Conservation (phyloP, 2,797 vertebrate species). For the Peromyscus eremicus region DNA sequence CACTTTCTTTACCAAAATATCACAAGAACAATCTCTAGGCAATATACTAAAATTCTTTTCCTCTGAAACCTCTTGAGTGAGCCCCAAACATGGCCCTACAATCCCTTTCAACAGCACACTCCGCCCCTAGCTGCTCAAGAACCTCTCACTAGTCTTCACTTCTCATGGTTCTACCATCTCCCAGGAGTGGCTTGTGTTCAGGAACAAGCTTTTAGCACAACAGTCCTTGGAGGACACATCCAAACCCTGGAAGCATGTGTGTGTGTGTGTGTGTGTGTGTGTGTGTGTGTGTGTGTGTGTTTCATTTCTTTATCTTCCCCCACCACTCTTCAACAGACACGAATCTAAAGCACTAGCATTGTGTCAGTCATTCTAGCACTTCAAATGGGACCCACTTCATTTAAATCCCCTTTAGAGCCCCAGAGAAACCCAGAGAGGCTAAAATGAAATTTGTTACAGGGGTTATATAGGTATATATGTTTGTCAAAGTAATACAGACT, state of each 20-base stretch:
- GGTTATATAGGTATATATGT: not conserved
- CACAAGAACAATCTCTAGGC: no score
- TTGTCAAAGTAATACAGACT: not conserved
- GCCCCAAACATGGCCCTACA: not conserved
- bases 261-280: not conserved
- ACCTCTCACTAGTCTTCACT: not conserved
- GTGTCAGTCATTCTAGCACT: not conserved
- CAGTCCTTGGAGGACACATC: not conserved
- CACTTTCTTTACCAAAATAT: no score
- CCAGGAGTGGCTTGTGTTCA: not conserved
- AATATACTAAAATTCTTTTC: no score
- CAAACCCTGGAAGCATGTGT: not conserved
- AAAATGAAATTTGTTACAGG: constrained; percentile 16
- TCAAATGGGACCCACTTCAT: not conserved
- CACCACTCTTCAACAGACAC: not conserved
- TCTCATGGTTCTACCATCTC: not conserved
- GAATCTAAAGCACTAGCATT: not conserved
- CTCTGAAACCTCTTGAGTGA: no score
- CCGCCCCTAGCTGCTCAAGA: not conserved
- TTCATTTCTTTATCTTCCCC: not conserved
- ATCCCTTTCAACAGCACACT: no score
- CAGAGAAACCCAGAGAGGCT: not conserved
- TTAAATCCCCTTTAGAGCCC: not conserved
- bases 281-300: not conserved
- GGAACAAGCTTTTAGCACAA: not conserved